Conservation (phyloP, 2,797 vertebrate species). For the Sorex maritimensis region DNA sequence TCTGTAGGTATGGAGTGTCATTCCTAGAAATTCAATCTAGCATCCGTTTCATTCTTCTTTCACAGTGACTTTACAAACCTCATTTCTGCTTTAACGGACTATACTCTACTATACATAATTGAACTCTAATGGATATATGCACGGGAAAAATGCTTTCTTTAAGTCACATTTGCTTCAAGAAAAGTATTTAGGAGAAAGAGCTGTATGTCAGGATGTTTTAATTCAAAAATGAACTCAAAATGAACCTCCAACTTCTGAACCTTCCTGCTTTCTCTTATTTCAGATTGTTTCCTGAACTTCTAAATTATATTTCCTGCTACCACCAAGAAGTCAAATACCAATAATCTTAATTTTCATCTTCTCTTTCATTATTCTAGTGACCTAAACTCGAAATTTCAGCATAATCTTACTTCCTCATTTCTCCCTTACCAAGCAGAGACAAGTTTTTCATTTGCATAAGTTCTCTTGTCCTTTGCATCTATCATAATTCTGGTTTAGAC, state of each 20-base stretch:
- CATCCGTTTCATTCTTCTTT: neutral
- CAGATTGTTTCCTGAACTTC: conserved; percentile 33
- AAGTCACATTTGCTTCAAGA: conserved; percentile 10
- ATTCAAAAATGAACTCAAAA: conserved; percentile 36
- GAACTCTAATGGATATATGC: neutral
- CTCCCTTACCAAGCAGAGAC: neutral
- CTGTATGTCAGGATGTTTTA: neutral
- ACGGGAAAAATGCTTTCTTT: neutral
- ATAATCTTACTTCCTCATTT: neutral
- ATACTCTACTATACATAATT: neutral
- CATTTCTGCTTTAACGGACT: conserved; percentile 43
- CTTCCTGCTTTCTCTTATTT: conserved; percentile 13
- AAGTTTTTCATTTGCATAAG: conserved; percentile 19
- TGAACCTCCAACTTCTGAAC: neutral
- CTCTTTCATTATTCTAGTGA: conserved; percentile 34
- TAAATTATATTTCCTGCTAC: conserved; percentile 47
- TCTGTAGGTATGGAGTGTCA: neutral
- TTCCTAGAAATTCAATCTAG: neutral
- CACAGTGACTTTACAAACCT: conserved; percentile 20
- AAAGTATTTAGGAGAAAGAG: conserved; percentile 17
- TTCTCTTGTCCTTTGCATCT: neutral
- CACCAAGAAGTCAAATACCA: neutral
- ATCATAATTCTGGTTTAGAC: neutral
- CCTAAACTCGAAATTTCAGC: neutral
- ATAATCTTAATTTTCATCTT: conserved; percentile 63